Conservation (phyloP, 53 echinoderm and acorn worm genomes). For the Stichopus horrens region DNA sequence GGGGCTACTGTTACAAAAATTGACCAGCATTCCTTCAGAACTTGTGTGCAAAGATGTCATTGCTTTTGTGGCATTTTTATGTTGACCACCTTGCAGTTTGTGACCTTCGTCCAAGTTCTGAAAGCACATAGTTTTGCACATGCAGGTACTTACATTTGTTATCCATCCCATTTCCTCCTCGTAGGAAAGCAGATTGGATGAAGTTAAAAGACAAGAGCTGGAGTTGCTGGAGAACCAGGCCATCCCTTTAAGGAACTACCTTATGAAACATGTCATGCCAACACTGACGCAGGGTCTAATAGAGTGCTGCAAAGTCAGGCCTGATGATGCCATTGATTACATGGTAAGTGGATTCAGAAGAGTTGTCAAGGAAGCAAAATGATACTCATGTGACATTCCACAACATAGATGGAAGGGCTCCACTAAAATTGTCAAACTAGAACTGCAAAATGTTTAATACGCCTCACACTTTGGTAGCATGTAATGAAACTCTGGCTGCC, state of each 20-base stretch:
- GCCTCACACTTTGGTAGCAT: no score
- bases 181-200: constrained; percentile 76
- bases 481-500: no score
- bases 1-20: no score
- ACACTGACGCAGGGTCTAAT: constrained; percentile 95
- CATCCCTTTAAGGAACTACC: constrained; percentile 94
- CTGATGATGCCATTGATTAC: constrained; percentile 99
- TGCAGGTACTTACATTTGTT: no score
- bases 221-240: constrained; percentile 96
- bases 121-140: no score
- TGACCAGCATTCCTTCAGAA: no score
- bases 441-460: no score
- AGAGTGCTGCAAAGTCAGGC: constrained; percentile 96
- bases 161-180: background rate
- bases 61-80: no score
- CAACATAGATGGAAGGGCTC: background rate
- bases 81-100: no score
- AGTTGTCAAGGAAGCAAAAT: background rate
- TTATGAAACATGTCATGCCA: constrained; percentile 99
- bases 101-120: no score
- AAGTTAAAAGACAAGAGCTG: constrained; percentile 93
- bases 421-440: no score
- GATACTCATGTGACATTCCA: background rate
- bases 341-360: constrained; percentile 66
- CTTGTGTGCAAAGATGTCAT: no score